A percentile compares a stretch with the other conserved stretches of the same genome.
phyloP scores from a whole-genome alignment of 2,113 vertebrate genomes.

The Tichodroma muraria region DNA sequence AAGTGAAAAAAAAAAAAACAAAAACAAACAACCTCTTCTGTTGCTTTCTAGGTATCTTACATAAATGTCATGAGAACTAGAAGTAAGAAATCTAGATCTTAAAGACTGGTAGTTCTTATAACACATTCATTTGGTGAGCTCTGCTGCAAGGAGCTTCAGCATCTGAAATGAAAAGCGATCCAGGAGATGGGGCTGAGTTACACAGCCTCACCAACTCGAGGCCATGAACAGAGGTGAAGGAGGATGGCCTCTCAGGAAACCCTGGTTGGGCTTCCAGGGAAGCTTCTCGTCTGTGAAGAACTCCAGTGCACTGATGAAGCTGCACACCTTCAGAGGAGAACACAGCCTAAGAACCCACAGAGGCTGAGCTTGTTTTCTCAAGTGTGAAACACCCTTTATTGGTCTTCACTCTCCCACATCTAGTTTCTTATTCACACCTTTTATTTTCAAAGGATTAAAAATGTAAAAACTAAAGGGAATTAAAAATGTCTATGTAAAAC shows the following conservation, averaged over 20 bases:
- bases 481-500: background rate
- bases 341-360: background rate
- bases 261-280: background rate
- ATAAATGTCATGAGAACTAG: background rate
- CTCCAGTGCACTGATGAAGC: accelerated
- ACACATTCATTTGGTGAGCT: background rate
- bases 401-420: background rate
- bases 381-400: background rate
- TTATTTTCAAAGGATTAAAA: background rate
- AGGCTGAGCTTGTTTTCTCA: background rate
- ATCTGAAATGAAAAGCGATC: background rate
- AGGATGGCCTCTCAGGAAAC: background rate
- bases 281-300: background rate
- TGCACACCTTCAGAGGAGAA: background rate
- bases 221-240: background rate
- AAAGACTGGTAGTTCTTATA: background rate
- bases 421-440: background rate
- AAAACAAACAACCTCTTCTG: no score
- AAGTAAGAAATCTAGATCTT: background rate
- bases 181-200: background rate
- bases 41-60: background rate
- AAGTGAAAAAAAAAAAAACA: background rate
- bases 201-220: background rate
- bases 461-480: background rate
- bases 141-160: background rate